Base-by-base conservation (phyloP, 2,888 invertebrate species). In the Nephrotoma flavescens region DNA sequence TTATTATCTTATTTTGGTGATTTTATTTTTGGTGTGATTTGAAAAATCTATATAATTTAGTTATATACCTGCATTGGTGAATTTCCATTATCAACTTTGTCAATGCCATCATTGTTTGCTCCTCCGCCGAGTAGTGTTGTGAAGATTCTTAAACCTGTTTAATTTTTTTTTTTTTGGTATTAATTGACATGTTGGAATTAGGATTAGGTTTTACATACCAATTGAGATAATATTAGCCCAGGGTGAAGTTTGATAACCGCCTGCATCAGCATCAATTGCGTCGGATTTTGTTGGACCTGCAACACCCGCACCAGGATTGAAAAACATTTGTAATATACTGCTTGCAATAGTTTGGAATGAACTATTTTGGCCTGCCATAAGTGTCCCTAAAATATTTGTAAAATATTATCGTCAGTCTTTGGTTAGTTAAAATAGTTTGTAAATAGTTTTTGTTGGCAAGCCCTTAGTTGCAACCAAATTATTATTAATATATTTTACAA, bases 171-270 rank as follows among this genome's bases (percentile, higher is more conserved):
- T 31, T 12, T 41, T 42, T 6, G 44, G n/a, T n/a, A 85, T 42
- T 44, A 42, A 44, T 15, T 42, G 42, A 85, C 44, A 11, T 19
- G 0, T 31, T 31, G 31, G 31, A 2, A 31, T 31, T 31, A 85
- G 41, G 42, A 85, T 19, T 31, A 42, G 15, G 15, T 57, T 45
- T 9, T 85, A 41, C 89, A 86, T 88, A 91, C 91, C 97, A 91
- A 97, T 95, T 6, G 97, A 95, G 86, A 97, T 93, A 41, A 97
- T 93, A 92, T 97, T 96, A 84, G 97, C 95, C 97, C 97, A 97
- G 31, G 97, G 96, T 31, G 97, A 97, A 47, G 95, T 93, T 0
- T 95, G 94, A 7, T 93, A 93, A 12, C 94, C 93, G 11, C 91
- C 92, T 11, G 71, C 71, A 88, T 94, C 94, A 87, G 94, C 94